Percentiles rank a stretch among this genome's conserved stretches.
Conservation (phyloP, 2,797 vertebrate species). For the Meda fulgida region DNA sequence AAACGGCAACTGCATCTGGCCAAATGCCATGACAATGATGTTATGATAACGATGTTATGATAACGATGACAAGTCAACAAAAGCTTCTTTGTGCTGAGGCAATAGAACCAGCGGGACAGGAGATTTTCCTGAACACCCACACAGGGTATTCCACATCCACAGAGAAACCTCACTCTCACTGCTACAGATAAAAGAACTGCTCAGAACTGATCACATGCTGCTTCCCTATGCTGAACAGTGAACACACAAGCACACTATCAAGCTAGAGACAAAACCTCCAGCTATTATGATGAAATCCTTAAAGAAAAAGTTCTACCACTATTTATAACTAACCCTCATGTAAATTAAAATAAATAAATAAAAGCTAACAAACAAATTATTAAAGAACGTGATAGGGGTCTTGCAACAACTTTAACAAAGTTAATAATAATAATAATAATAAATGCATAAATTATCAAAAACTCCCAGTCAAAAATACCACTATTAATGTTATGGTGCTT, state of each 20-base stretch:
- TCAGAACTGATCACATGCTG: not conserved
- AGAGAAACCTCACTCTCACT: slow-evolving; percentile 27
- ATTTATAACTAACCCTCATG: too few relatives aligned
- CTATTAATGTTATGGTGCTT: too few relatives aligned
- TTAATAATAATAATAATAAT: too few relatives aligned
- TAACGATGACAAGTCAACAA: slow-evolving; percentile 23
- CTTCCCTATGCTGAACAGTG: slow-evolving; percentile 16
- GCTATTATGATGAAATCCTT: not conserved
- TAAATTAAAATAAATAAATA: too few relatives aligned
- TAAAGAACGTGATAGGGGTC: too few relatives aligned
- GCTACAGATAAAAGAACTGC: not conserved
- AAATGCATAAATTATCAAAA: too few relatives aligned
- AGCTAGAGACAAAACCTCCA: not conserved
- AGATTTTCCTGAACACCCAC: slow-evolving; percentile 50
- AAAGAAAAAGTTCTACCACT: too few relatives aligned
- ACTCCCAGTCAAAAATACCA: too few relatives aligned
- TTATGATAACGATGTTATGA: not conserved
- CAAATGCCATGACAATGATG: not conserved
- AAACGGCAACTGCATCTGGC: not conserved
- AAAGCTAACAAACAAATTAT: too few relatives aligned
- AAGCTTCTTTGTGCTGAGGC: slow-evolving; percentile 19
- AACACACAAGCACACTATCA: not conserved
- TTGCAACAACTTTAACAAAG: too few relatives aligned
- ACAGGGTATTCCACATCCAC: slow-evolving; percentile 49
- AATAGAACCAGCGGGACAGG: slow-evolving; percentile 36